Conservation (phyloP, 1,140 invertebrate species). For the Cataglyphis hispanica region DNA sequence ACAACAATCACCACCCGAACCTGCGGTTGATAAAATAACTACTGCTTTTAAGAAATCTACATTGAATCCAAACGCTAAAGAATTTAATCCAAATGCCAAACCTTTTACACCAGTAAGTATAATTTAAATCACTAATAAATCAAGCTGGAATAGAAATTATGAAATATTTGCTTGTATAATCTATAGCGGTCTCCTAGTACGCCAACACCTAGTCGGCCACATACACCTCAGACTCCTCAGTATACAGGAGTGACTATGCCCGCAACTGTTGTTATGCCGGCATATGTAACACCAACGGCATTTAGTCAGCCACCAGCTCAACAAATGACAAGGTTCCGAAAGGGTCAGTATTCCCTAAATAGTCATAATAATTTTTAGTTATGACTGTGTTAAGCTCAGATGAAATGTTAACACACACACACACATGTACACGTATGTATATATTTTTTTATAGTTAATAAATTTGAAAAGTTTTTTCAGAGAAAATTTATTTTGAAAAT, state of each 20-base stretch:
- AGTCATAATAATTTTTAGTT: background rate
- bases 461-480: too few relatives aligned
- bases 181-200: constrained; percentile 89
- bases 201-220: constrained; percentile 90
- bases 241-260: constrained; percentile 84
- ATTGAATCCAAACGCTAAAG: constrained; percentile 95
- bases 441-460: too few relatives aligned
- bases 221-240: constrained; percentile 94
- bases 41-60: constrained; percentile 92
- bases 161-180: constrained; percentile 52
- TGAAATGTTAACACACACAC: too few relatives aligned
- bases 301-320: constrained; percentile 86
- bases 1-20: constrained; percentile 81
- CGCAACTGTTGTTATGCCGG: constrained; percentile 86
- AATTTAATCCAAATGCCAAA: constrained; percentile 95
- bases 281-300: constrained; percentile 85
- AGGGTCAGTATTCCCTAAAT: constrained; percentile 79
- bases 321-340: constrained; percentile 85
- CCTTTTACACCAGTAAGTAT: constrained; percentile 94
- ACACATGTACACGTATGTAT: too few relatives aligned
- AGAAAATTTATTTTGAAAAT: too few relatives aligned
- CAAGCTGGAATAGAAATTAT: constrained; percentile 1
- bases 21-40: constrained; percentile 88
- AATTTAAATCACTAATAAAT: background rate
- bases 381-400: background rate